These are phyloP conservation scores for Alloscopus bannaensis DNA, from an alignment of 2,888 invertebrate species.

Conservation along the genomic window DNA sequence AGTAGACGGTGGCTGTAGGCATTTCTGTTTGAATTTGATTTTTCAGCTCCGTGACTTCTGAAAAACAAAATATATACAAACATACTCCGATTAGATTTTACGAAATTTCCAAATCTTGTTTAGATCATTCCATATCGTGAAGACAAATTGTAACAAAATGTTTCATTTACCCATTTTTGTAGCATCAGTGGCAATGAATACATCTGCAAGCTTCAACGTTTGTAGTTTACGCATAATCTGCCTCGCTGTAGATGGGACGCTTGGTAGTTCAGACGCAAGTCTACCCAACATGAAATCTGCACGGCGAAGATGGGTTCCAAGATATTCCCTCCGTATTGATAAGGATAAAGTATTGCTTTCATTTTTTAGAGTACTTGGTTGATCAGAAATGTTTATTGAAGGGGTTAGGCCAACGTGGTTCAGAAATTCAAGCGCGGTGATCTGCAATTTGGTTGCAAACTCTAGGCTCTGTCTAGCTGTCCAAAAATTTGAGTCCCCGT, in stretches of 20 bases:
- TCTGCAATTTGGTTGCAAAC: conserved; percentile 83
- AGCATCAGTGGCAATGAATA: conserved; percentile 93
- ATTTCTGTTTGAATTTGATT: conserved; percentile 55
- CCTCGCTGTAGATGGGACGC: conserved; percentile 83
- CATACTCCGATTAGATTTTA: no score
- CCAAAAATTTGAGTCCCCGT: conserved; percentile 93
- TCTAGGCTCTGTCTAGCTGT: conserved; percentile 92
- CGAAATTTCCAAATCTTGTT: no score
- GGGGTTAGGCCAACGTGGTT: conserved; percentile 68
- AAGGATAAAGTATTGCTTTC: conserved; percentile 15
- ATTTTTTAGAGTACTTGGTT: neutral
- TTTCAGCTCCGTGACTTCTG: conserved; percentile 51
- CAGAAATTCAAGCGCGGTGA: conserved; percentile 84
- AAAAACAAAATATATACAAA: neutral
- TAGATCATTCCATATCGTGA: no score
- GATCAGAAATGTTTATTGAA: conserved; percentile 36
- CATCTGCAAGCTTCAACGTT: conserved; percentile 78
- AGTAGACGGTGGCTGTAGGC: conserved; percentile 47
- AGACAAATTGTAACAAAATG: conserved; percentile 8
- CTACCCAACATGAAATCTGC: conserved; percentile 89
- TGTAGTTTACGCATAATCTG: conserved; percentile 83
- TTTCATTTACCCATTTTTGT: conserved; percentile 76
- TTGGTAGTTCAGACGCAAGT: conserved; percentile 83
- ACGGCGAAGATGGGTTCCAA: conserved; percentile 91
- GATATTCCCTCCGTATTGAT: conserved; percentile 74